Evolutionary conservation across 1,140 invertebrate species (phyloP).

Genomic region (Leguminivora glycinivorella): DNA sequence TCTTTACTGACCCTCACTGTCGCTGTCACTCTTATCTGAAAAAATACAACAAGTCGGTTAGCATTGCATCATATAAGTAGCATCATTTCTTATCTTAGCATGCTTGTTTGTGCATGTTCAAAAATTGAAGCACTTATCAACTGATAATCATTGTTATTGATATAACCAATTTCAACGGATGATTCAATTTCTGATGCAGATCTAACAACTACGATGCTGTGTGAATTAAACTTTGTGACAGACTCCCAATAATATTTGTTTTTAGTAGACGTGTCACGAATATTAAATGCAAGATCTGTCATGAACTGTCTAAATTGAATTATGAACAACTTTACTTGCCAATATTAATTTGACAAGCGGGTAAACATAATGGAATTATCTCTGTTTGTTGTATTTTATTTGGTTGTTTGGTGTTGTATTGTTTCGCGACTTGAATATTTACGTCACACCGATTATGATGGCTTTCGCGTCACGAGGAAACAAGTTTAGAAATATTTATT

Average conservation of each 20-base stretch:
- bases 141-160: constrained; percentile 28
- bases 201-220: neutral
- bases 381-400: too few relatives aligned
- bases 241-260: neutral
- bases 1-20: constrained; percentile 91
- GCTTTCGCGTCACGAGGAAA: too few relatives aligned
- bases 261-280: neutral
- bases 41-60: constrained; percentile 55
- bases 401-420: too few relatives aligned
- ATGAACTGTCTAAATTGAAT: too few relatives aligned
- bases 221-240: neutral
- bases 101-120: constrained; percentile 8
- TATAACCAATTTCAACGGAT: neutral
- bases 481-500: neutral
- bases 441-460: too few relatives aligned
- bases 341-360: neutral
- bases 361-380: neutral
- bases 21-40: constrained; percentile 95
- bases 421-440: too few relatives aligned
- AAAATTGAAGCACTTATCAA: constrained; percentile 1
- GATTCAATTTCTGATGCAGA: constrained; percentile 18
- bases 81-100: neutral
- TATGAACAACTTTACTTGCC: too few relatives aligned
- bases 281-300: too few relatives aligned
- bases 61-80: constrained; percentile 32